phyloP scores from a whole-genome alignment of 2,888 invertebrate genomes.

The Drosophila differens region DNA sequence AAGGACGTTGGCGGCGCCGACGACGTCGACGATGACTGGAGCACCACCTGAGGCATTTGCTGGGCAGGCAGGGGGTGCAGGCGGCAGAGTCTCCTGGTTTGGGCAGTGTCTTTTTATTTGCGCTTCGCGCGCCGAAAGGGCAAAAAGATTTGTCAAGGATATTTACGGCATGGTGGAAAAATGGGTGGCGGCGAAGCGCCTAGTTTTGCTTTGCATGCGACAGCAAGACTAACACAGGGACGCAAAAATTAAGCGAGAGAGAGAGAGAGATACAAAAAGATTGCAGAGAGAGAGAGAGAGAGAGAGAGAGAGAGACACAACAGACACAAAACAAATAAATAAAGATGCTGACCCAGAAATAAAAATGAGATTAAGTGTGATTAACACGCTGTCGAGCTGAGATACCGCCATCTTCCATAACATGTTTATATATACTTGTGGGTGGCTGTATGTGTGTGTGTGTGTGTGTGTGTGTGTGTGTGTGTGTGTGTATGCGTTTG shows the following conservation, averaged over 20 bases:
- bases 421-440: constrained; percentile 29
- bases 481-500: constrained; percentile 8
- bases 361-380: constrained; percentile 82
- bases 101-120: constrained; percentile 72
- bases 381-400: constrained; percentile 75
- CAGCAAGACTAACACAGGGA: constrained; percentile 7
- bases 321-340: constrained; percentile 50
- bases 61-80: not conserved
- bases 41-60: constrained; percentile 41
- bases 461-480: constrained; percentile 13
- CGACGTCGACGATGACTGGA: constrained; percentile 40
- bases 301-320: not conserved
- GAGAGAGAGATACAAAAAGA: not conserved
- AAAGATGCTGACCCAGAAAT: constrained; percentile 82
- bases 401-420: constrained; percentile 59
- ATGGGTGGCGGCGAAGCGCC: constrained; percentile 33
- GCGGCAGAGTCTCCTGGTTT: constrained; percentile 14
- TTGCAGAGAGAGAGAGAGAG: not conserved
- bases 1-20: constrained; percentile 8
- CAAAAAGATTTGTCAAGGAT: constrained; percentile 80
- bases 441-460: constrained; percentile 11
- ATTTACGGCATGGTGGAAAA: constrained; percentile 59
- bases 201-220: constrained; percentile 55
- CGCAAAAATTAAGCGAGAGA: not conserved
- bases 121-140: constrained; percentile 73